These are phyloP conservation scores for Chamaea fasciata DNA, from an alignment of 2,113 vertebrate genomes.

Conservation along the genomic window DNA sequence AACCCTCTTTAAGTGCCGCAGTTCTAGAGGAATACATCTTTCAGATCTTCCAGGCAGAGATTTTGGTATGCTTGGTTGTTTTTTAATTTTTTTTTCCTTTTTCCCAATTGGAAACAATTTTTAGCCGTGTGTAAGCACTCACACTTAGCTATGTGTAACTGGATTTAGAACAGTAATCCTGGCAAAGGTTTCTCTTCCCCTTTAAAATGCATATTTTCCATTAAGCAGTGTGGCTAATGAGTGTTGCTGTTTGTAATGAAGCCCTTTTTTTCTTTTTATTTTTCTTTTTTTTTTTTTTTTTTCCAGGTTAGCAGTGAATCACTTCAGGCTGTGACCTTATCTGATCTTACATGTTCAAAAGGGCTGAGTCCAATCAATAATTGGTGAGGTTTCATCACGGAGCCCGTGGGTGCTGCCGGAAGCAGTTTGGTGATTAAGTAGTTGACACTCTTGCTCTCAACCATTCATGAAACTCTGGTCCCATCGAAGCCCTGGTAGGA, in stretches of 20 bases:
- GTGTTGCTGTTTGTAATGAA: neutral
- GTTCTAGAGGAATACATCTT: neutral
- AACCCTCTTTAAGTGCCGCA: neutral
- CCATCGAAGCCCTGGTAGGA: neutral
- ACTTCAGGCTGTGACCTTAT: conserved; percentile 54
- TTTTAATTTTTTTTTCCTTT: neutral
- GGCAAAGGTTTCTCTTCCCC: neutral
- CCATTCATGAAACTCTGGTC: neutral
- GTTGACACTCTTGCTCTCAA: conserved; percentile 10
- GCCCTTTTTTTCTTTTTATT: neutral
- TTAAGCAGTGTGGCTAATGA: neutral
- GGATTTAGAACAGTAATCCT: conserved; percentile 16
- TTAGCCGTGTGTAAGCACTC: neutral
- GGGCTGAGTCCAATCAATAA: conserved; percentile 51
- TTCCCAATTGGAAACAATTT: neutral
- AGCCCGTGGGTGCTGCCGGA: conserved; percentile 30
- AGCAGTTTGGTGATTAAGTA: conserved; percentile 38
- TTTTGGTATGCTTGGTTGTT: neutral
- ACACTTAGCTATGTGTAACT: neutral
- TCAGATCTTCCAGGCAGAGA: neutral
- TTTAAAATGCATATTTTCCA: conserved; percentile 46
- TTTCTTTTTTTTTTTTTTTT: neutral
- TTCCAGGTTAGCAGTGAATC: conserved; percentile 44
- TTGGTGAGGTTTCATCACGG: conserved; percentile 27
- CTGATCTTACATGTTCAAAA: conserved; percentile 15